Evolutionary conservation across 2,797 vertebrate species (phyloP), one percentile per base, ranked within the genome.

Genomic region (Xenentodon cancila): DNA sequence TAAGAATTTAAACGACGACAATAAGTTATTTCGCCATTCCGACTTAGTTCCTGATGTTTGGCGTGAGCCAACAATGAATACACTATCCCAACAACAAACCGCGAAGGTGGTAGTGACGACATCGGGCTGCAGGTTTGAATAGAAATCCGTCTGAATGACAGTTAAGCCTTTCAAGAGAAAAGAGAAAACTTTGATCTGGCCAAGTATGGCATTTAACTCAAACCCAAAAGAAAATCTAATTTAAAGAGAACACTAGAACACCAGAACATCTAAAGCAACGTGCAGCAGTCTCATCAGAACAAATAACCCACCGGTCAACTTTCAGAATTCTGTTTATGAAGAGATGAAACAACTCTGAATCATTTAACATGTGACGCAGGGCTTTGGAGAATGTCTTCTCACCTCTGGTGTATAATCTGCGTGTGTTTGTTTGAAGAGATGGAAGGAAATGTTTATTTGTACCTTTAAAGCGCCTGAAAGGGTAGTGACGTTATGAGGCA

Each of bases 401-500:
- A 30, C 30, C 30, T 30, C 30, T 25, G 25, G 25, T 25, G 9
- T 12, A 12, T 11, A 37, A 37, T 37, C 9, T 40, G 13, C 13
- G 5, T 37, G 9, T 40, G 37, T 40, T 16, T 40, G 37, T 40
- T 16, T 53, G 16, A 22, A 25, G 20, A 17, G 53, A 40, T 5
- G 22, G 50, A 48, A 16, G 18, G 12, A 20, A 20, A 11, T 5
- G 19, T 46, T 30, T 59, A 19, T 44, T 53, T 42, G 81, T 88
- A 92, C 92, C 89, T 89, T 76, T 19, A 56, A 62, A 20, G 22
- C 21, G 20, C 6, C 47, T 27, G 52, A 37, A 19, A 53, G 75
- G 6, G 77, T 32, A 0, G 91, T 89, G 25, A 79, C 53, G 45
- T 92, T 95, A 46, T 88, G 70, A 60, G 94, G 93, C 32, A 98